A percentile compares a stretch with the other conserved stretches of the same genome.
phyloP scores from a whole-genome alignment of 92 coral and sea anemone species.

The Chrysogorgia sp. region DNA sequence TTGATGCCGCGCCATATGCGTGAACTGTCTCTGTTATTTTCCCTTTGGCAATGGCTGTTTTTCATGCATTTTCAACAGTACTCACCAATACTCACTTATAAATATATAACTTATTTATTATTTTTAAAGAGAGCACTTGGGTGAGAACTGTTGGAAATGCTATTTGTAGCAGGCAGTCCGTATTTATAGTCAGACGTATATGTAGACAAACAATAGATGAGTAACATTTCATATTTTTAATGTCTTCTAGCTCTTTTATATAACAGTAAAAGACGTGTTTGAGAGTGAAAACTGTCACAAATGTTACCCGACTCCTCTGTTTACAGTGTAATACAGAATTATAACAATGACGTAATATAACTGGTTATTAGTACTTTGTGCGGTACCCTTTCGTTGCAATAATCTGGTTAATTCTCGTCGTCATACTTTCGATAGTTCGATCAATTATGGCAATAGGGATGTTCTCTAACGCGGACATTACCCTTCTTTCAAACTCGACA shows the following conservation, averaged over 20 bases:
- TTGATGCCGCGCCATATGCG: no score
- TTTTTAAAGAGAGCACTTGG: neutral
- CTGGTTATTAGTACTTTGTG: neutral
- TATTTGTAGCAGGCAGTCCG: no score
- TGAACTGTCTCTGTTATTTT: neutral
- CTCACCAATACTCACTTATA: neutral
- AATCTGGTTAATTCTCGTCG: neutral
- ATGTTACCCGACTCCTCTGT: no score
- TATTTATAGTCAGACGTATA: neutral
- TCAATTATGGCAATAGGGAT: neutral
- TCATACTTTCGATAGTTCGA: neutral
- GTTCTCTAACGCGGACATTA: neutral
- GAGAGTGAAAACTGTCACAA: no score
- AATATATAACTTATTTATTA: neutral
- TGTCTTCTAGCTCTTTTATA: no score
- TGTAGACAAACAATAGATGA: neutral
- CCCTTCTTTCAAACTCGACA: neutral
- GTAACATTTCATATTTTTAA: neutral
- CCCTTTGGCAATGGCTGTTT: no score
- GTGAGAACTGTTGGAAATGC: slow-evolving; percentile 7
- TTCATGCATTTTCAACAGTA: neutral
- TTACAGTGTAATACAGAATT: no score
- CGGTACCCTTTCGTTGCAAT: neutral
- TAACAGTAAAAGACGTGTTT: neutral
- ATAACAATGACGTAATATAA: neutral